A percentile compares a stretch with the other conserved stretches of the same genome.
Conservation (phyloP, 2,888 invertebrate species). For the Microctonus brassicae region DNA sequence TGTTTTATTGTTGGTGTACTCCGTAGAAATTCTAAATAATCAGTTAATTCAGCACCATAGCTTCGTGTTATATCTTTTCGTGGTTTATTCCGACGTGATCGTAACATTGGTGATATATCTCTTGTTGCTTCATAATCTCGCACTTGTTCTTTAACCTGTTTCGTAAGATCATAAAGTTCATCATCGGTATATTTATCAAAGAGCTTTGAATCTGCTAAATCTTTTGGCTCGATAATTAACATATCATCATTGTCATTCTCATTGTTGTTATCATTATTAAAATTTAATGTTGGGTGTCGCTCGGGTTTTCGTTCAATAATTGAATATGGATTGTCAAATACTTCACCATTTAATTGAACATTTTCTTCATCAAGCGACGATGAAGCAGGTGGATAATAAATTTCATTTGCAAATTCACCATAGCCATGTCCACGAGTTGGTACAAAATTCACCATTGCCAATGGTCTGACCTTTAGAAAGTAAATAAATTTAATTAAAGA, state of each 20-base stretch:
- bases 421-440: conserved; percentile 77
- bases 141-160: conserved; percentile 35
- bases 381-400: conserved; percentile 79
- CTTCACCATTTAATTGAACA: not conserved
- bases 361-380: conserved; percentile 12
- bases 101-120: conserved; percentile 38
- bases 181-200: conserved; percentile 4
- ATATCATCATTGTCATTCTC: conserved; percentile 20
- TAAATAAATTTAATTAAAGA: not conserved
- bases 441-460: conserved; percentile 85
- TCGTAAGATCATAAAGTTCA: conserved; percentile 30
- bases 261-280: conserved; percentile 22
- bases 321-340: conserved; percentile 23
- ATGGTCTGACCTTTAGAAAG: conserved; percentile 73
- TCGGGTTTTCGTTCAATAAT: conserved; percentile 25
- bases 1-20: conserved; percentile 1
- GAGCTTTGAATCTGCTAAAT: not conserved
- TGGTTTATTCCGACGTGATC: conserved; percentile 39
- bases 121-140: conserved; percentile 22
- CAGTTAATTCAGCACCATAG: conserved; percentile 1
- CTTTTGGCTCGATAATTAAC: conserved; percentile 20
- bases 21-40: conserved; percentile 35
- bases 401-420: conserved; percentile 84
- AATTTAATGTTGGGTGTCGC: conserved; percentile 21
- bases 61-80: not conserved